Base-by-base conservation (phyloP, 2,888 invertebrate genomes). In the Leuctra nigra region DNA sequence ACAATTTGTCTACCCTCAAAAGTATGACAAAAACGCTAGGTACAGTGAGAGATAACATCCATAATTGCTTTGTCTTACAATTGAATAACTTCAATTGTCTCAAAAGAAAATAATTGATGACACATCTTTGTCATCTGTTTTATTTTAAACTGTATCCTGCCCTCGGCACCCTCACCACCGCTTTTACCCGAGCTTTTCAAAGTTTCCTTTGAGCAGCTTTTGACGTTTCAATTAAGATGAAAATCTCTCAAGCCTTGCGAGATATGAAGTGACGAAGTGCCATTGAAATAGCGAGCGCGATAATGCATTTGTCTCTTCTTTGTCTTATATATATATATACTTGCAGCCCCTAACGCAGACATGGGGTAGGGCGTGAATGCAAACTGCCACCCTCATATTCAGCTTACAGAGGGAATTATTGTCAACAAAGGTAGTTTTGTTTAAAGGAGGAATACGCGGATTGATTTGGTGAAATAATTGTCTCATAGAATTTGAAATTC, bases 201-300 rank as follows among this genome's bases (percentile, higher is more conserved):
- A 50, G 48, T 52, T 52, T 52, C 39, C 56, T 56, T 56, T 56
- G 56, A 56, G 38, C 52, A 47, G 24, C 47, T 47, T 52, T 52
- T 56, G 56, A 56, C 52, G 39, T 56, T 56, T 48, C 50, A 38
- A 56, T 56, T 44, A 53, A 53, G 52, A 56, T 56, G 44, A 52
- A 56, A 53, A 56, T 56, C 56, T 50, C 41, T 38, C 36, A 47
- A 41, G n/a, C 23, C 16, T 16, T 3, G 41, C 38, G 24, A 18
- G 36, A 41, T 41, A 52, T 50, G 50, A 39, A 25, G 44, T 47
- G 53, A 44, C 35, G 41, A 52, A 56, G 52, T 50, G 56, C 24
- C 36, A 50, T 50, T 55, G 50, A 55, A 48, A 38, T 39, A 33
- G 46, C n/a, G n/a, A n/a, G 47, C 25, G 47, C 25, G 47, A 47